phyloP scores from a whole-genome alignment of 2,888 invertebrate genomes.

The Sympetrum striolatum region DNA sequence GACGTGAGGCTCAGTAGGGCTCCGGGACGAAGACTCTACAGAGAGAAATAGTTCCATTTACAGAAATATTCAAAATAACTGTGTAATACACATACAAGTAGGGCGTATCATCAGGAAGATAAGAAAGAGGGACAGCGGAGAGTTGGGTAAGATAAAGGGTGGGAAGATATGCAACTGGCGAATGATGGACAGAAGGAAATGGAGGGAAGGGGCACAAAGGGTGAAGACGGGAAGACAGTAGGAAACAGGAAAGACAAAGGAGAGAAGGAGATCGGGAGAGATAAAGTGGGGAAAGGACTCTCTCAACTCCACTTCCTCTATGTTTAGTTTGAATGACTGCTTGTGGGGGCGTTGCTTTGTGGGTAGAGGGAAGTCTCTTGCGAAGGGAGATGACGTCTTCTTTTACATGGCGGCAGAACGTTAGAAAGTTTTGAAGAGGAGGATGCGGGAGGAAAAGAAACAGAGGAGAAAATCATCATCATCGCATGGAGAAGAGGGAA shows the following conservation, averaged over 20 bases:
- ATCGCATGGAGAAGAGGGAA: neutral
- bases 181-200: neutral
- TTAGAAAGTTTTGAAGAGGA: neutral
- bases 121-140: neutral
- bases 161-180: neutral
- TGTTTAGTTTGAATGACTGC: neutral
- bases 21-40: too few species aligned
- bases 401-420: neutral
- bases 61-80: too few species aligned
- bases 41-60: too few species aligned
- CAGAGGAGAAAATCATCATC: neutral
- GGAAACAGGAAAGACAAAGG: conserved; percentile 4
- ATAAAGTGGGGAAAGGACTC: conserved; percentile 41
- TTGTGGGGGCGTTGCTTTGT: neutral
- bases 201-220: neutral
- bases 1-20: too few species aligned
- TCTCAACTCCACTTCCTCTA: neutral
- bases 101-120: too few species aligned
- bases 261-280: conserved; percentile 42
- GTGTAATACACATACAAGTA: too few species aligned
- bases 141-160: neutral
- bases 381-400: neutral
- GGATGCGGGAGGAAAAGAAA: neutral
- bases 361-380: neutral
- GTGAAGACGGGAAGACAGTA: neutral